Base-by-base conservation (phyloP, 2,888 invertebrate species). In the Tinea pellionella region DNA sequence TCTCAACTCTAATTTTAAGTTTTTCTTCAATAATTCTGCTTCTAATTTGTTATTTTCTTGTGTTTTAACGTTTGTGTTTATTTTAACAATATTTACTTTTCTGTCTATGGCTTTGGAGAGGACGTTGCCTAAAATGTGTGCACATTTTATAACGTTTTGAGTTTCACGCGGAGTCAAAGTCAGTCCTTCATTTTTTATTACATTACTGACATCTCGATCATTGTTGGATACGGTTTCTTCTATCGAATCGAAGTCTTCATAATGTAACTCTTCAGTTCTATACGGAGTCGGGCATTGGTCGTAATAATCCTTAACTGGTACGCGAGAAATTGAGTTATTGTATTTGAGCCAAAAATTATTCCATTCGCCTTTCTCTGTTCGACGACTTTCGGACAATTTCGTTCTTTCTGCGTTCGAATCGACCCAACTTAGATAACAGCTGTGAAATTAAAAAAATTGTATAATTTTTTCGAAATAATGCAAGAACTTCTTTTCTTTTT, bases 201-300 rank as follows among this genome's bases (percentile, higher is more conserved):
- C 56, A 8, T 61, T 42, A n/a, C 43, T 60, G 1, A 24, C 55
- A 11, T 29, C 7, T 16, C 60, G 42, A 11, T 13, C 47, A 9
- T 57, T 43, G 16, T 8, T 24, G 29, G 37, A 13, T 1, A 9
- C 9, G 18, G 29, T 13, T 9, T 13, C 24, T 8, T 56, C 47
- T 1, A 12, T 16, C 16, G 24, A n/a, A 0, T 61, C 83, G 51
- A 84, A 70, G 63, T 85, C 83, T 1, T 74, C 72, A 3, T 78
- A 58, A 16, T 83, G 79, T 0, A 79, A 69, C 32, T 72, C 75
- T 9, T 84, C 83, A 1, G 77, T 78, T 15, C 83, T 63, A 62
- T 83, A 84, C 0, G 86, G 86, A 37, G 86, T 86, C 0, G 86
- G 86, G 60, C 86, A 86, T 63, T 82, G 83, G 63, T 86, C 86